Conservation (phyloP, 2,888 invertebrate genomes). For the Noctua fimbriata region DNA sequence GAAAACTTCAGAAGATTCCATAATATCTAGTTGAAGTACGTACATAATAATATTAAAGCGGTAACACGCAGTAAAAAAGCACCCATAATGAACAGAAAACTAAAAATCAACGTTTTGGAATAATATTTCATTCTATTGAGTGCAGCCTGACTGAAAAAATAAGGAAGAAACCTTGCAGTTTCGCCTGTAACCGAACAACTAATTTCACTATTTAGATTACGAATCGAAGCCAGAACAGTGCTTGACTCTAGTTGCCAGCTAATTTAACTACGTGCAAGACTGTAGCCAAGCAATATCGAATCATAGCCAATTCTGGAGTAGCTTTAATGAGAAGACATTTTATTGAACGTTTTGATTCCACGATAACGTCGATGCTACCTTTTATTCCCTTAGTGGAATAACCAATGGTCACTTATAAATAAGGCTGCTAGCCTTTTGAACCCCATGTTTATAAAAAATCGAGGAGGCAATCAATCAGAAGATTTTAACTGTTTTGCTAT, state of each 20-base stretch:
- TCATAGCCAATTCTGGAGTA: neutral
- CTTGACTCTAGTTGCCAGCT: constrained; percentile 1
- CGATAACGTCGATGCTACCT: neutral
- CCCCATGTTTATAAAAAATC: constrained; percentile 44
- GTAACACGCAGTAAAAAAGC: neutral
- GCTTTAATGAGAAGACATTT: neutral
- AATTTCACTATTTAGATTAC: constrained; percentile 47
- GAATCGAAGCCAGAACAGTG: constrained; percentile 13
- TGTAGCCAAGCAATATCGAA: neutral
- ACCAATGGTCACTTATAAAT: too few relatives aligned
- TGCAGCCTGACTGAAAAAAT: constrained; percentile 32
- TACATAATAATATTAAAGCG: neutral
- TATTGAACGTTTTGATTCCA: neutral
- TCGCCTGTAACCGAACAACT: constrained; percentile 65
- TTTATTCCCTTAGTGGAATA: too few relatives aligned
- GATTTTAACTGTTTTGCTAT: constrained; percentile 62
- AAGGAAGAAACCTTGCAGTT: constrained; percentile 52
- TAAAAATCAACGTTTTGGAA: neutral
- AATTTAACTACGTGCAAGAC: constrained; percentile 1
- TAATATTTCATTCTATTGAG: neutral
- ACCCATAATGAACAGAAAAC: neutral
- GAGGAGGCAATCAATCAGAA: constrained; percentile 59
- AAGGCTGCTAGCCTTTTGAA: neutral
- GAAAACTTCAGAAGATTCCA: neutral
- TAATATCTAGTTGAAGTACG: neutral